These are phyloP conservation scores for Sebastes aleutianus DNA, from an alignment of 2,797 vertebrate genomes.

Conservation along the genomic window DNA sequence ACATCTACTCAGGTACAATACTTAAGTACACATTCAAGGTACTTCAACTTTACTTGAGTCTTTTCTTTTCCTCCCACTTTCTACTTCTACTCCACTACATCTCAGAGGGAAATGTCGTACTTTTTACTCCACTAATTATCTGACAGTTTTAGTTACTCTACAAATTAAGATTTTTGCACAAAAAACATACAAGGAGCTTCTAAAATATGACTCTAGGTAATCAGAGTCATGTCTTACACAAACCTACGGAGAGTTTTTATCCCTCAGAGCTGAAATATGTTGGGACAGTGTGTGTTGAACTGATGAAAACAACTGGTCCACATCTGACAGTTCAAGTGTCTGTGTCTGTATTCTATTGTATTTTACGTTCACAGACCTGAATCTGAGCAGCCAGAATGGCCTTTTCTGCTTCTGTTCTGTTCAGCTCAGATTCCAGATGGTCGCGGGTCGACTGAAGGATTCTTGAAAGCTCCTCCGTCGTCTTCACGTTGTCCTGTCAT, in stretches of 20 bases:
- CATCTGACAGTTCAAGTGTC: neutral
- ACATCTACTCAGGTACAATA: neutral
- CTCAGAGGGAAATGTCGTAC: too few species aligned
- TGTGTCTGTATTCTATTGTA: neutral
- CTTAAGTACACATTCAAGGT: neutral
- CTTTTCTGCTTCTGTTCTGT: conserved; percentile 85
- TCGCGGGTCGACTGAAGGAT: conserved; percentile 83
- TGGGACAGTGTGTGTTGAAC: neutral
- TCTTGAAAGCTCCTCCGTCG: conserved; percentile 82
- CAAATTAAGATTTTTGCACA: too few species aligned
- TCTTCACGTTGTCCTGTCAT: conserved; percentile 83
- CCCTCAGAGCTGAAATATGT: neutral
- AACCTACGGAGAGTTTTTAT: neutral
- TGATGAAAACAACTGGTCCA: neutral
- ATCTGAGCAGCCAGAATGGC: conserved; percentile 79
- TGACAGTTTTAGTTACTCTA: too few species aligned
- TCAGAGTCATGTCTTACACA: too few species aligned
- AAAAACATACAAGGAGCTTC: too few species aligned
- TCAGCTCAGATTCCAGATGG: conserved; percentile 86
- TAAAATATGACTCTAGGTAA: too few species aligned
- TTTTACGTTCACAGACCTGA: conserved; percentile 73
- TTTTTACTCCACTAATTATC: too few species aligned
- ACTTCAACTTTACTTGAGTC: too few species aligned
- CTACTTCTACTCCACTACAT: too few species aligned
- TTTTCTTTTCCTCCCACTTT: too few species aligned